Percentiles rank a stretch among this genome's conserved stretches.
Evolutionary conservation across 2,888 invertebrate species (phyloP).

Genomic region (Stenodema calcarata): DNA sequence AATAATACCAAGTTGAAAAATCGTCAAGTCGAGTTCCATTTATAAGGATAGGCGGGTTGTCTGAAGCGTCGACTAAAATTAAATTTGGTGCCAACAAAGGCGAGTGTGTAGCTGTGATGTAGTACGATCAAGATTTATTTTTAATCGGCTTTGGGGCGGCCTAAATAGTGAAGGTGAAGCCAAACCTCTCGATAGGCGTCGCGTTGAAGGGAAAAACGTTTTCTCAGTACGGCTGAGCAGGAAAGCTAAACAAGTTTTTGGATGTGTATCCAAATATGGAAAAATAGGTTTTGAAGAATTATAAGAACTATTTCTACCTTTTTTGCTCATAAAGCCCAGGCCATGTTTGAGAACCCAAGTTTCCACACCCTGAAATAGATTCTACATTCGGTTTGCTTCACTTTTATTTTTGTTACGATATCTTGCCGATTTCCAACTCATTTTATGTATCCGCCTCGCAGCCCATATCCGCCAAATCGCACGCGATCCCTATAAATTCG

Average conservation of each 20-base stretch:
- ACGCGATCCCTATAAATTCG: neutral
- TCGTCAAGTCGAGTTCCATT: neutral
- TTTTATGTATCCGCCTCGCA: neutral
- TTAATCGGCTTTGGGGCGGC: slow-evolving; percentile 37
- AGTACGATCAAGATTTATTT: slow-evolving; percentile 45
- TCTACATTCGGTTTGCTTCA: neutral
- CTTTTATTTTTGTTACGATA: neutral
- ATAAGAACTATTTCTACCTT: no score
- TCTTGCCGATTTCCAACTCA: neutral
- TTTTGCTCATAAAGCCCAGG: no score
- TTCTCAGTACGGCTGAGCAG: no score
- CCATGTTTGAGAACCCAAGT: no score
- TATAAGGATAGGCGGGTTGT: neutral
- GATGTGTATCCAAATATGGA: no score
- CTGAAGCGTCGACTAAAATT: slow-evolving; percentile 18
- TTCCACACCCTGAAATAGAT: neutral
- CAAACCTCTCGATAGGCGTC: slow-evolving; percentile 18
- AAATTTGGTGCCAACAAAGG: slow-evolving; percentile 38
- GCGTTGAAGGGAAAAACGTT: neutral
- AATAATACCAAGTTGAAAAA: neutral
- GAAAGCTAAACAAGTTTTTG: no score
- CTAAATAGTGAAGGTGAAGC: slow-evolving; percentile 34
- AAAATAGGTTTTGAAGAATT: neutral
- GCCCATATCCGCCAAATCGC: neutral
- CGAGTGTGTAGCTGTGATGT: slow-evolving; percentile 23